Evolutionary conservation across 2,797 vertebrate species (phyloP), one percentile per base, ranked within the genome.

Genomic region (Pterois miles): DNA sequence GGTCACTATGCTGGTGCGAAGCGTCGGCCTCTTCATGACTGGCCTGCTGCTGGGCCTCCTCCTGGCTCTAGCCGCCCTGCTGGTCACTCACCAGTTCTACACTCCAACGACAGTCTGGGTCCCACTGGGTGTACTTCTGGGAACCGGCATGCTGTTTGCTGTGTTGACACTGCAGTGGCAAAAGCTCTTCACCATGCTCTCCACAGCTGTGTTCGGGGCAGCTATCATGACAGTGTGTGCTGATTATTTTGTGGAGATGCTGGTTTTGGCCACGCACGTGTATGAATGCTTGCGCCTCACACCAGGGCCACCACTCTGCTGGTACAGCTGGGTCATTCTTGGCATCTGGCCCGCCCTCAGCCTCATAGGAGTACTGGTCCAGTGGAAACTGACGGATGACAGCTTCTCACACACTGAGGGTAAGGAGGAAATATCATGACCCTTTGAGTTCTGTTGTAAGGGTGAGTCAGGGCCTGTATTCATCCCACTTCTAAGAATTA

Each of bases 281-380:
- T 96, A 95, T 2, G 93, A 96, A 40, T 92, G 95, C 58, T 88
- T 97, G 84, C 95, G 96, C 3, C 91, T 97, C 77, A 86, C 88
- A 6, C 84, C 94, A 0, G 90, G 90, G 25, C 90, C 87, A 25
- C 90, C 95, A 5, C 95, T 96, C 71, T 98, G 97, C 95, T 98
- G 97, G 96, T 96, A 96, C 89, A 96, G 96, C 91, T 98, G 97
- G 97, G 96, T 95, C 75, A 95, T 98, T 80, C 91, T 97, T 89
- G 96, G 94, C 2, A 92, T 96, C 82, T 98, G 97, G 97, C 96
- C 96, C 5, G 74, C 88, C 14, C 95, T 98, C 71, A 95, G 96
- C 85, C 48, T 96, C 29, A 89, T 97, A 74, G 96, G 96, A 65
- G 85, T 93, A 22, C 90, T 97, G 86, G 92, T 97, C 43, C 97